A percentile compares a stretch with the other conserved stretches of the same genome.
Evolutionary conservation across 2,888 invertebrate species (phyloP).

Genomic region (Vanessa cardui): DNA sequence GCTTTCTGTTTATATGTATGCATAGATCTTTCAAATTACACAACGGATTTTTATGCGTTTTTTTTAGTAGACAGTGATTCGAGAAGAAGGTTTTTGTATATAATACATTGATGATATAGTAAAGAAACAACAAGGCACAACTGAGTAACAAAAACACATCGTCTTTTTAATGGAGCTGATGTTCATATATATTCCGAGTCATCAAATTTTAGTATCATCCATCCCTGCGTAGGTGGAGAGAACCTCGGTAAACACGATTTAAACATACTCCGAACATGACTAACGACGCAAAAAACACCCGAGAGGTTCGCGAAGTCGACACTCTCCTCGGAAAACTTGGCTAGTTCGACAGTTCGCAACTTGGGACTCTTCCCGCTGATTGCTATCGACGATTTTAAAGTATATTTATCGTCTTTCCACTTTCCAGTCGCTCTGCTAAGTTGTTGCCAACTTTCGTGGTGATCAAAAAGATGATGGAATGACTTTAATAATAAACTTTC

Average conservation of each 20-base stretch:
- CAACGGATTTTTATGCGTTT: too few relatives aligned
- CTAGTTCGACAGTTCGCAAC: constrained; percentile 18
- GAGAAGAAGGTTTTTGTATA: too few relatives aligned
- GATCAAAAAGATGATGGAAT: neutral
- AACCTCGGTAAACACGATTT: neutral
- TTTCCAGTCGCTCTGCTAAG: constrained; percentile 1
- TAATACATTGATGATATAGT: too few relatives aligned
- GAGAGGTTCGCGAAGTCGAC: neutral
- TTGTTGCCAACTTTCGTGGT: constrained; percentile 18
- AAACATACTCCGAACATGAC: neutral
- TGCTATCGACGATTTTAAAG: constrained; percentile 9
- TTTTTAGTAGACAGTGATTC: too few relatives aligned
- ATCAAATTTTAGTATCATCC: neutral
- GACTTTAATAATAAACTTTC: neutral
- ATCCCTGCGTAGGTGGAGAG: neutral
- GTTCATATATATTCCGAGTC: neutral
- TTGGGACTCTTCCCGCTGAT: constrained; percentile 10
- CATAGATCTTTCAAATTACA: too few relatives aligned
- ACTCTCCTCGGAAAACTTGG: neutral
- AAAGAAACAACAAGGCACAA: too few relatives aligned
- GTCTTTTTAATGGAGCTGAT: neutral
- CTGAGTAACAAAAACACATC: neutral
- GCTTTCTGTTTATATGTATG: too few relatives aligned
- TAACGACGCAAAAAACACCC: constrained; percentile 5
- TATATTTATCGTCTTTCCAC: constrained; percentile 16